A percentile compares a stretch with the other conserved stretches of the same genome.
phyloP scores from a whole-genome alignment of 2,113 vertebrate genomes.

The Microtus pennsylvanicus region DNA sequence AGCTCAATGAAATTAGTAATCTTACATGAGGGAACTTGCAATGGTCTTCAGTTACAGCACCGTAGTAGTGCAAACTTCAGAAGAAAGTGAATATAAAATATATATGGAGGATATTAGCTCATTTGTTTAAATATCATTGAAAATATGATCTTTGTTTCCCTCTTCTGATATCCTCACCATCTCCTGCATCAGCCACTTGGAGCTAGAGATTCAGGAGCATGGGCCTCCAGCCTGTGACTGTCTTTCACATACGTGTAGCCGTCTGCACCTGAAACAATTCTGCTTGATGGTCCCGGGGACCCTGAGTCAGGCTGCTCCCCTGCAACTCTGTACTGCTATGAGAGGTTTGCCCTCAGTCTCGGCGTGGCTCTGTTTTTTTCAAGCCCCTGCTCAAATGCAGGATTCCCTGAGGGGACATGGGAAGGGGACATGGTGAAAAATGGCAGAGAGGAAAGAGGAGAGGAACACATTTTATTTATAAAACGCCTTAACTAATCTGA shows the following conservation, averaged over 20 bases:
- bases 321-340: neutral
- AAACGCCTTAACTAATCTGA: neutral
- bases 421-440: no score
- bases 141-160: neutral
- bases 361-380: neutral
- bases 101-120: neutral
- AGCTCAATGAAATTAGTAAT: neutral
- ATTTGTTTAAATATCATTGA: neutral
- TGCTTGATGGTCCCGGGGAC: neutral
- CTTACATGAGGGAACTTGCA: neutral
- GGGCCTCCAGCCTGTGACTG: neutral
- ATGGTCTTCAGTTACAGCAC: neutral
- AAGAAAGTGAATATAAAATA: neutral
- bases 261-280: neutral
- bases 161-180: neutral
- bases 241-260: neutral
- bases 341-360: neutral
- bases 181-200: neutral
- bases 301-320: neutral
- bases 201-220: neutral
- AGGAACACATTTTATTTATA: neutral
- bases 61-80: neutral
- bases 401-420: neutral
- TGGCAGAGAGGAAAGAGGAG: neutral
- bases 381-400: neutral